Percentiles rank a stretch among this genome's conserved stretches.
Evolutionary conservation across 2,888 invertebrate genomes (phyloP).

Genomic region (Macaria liturata): DNA sequence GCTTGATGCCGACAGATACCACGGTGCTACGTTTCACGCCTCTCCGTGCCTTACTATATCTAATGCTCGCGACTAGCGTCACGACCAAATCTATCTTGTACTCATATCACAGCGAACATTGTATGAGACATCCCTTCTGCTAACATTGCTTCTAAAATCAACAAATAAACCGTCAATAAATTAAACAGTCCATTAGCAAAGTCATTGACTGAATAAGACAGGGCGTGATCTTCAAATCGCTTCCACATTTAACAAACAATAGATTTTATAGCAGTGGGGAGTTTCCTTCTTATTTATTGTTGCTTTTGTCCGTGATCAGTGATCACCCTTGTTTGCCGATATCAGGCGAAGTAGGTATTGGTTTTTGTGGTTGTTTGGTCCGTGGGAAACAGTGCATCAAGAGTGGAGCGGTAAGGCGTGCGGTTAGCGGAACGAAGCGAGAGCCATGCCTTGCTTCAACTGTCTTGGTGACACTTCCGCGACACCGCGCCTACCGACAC

Average conservation of each 20-base stretch:
- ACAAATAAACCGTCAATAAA: conserved; percentile 8
- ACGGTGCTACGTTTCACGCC: conserved; percentile 75
- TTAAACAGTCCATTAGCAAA: conserved; percentile 19
- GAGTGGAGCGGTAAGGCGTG: conserved; percentile 47
- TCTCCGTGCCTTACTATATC: conserved; percentile 55
- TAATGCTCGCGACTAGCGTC: conserved; percentile 46
- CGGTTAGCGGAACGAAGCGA: conserved; percentile 69
- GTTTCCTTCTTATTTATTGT: conserved; percentile 17
- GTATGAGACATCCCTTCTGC: no score
- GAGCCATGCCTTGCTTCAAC: conserved; percentile 63
- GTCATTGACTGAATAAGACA: conserved; percentile 28
- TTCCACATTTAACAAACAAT: conserved; percentile 52
- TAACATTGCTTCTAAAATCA: conserved; percentile 4
- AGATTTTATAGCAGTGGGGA: conserved; percentile 27
- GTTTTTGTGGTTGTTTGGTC: conserved; percentile 27
- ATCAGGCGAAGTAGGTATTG: conserved; percentile 11
- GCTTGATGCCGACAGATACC: conserved; percentile 55
- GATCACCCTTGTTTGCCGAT: conserved; percentile 18
- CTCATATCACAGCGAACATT: conserved; percentile 17
- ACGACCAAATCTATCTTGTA: conserved; percentile 37
- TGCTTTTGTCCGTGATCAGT: conserved; percentile 4
- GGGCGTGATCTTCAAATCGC: conserved; percentile 57
- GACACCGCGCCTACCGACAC: conserved; percentile 61
- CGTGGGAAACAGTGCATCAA: conserved; percentile 54
- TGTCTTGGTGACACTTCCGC: conserved; percentile 66